Evolutionary conservation across 2,888 invertebrate species (phyloP), one percentile per base, ranked within the genome.

Genomic region (Hipparchia sbordonii): DNA sequence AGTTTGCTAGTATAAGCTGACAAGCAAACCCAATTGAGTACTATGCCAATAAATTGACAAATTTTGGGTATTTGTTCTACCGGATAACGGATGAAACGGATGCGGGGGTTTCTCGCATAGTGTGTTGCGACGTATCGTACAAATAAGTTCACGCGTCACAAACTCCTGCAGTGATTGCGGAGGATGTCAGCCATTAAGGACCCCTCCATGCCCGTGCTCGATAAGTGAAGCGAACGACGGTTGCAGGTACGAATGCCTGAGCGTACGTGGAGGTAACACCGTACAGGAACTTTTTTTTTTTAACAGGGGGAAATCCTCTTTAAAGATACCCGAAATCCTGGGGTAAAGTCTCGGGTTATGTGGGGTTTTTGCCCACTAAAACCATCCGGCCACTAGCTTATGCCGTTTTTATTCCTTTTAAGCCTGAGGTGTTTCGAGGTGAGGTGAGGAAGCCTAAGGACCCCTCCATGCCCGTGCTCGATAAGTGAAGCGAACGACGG

Each of bases 141-240:
- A 81, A 85, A 87, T 82, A 81, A 84, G 87, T 88, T 87, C 86
- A 87, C 86, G 88, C 87, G 87, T 87, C 85, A 87, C 85, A 86
- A 82, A 85, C 85, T 87, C 88, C 86, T 85, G 87, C 89, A 82
- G 86, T 90, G 92, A 91, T 91, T 91, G 91, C 88, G 84, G 89
- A 88, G 87, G 90, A 92, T 90, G 89, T 85, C 77, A 82, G 78
- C 88, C 79, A 91, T 91, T 91, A 90, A 86, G 87, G 85, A 87
- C 88, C 87, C 89, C 86, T 84, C 81, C 61, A 3, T 63, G 62
- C 59, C 60, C 70, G 65, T 70, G 66, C 68, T 62, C 72, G 66
- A 66, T 60, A 74, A 72, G 52, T 68, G 72, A 51, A 59, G 54
- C 60, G 65, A 12, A 33, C 51, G 61, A 61, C 61, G 57, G 60